phyloP scores from a whole-genome alignment of 1,140 invertebrate species.

The Sitobion miscanthi region DNA sequence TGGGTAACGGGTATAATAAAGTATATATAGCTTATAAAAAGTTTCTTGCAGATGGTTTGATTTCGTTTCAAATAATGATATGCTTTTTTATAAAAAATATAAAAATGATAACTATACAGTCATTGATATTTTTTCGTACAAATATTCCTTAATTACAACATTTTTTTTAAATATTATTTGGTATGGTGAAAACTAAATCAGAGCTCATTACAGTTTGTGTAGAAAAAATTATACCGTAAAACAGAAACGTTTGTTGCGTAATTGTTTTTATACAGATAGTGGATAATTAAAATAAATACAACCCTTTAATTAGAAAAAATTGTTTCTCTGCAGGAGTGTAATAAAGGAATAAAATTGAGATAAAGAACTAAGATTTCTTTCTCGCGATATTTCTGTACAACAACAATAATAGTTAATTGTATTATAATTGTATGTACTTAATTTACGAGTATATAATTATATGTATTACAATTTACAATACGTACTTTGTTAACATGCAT shows the following conservation, averaged over 20 bases:
- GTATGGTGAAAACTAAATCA: neutral
- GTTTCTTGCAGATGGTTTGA: neutral
- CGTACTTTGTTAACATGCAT: neutral
- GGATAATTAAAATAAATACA: neutral
- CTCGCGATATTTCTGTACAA: neutral
- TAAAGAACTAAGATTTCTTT: neutral
- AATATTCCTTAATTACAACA: neutral
- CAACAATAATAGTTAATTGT: neutral
- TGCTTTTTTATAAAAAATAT: neutral
- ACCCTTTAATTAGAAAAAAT: neutral
- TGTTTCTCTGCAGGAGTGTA: neutral
- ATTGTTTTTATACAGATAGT: neutral
- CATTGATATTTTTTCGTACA: neutral
- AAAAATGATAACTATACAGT: neutral
- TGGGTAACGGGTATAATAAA: neutral
- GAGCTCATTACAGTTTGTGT: neutral
- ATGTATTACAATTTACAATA: neutral
- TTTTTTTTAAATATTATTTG: neutral
- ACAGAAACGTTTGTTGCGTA: neutral
- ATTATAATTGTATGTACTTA: neutral
- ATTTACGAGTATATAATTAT: neutral
- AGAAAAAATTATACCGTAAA: neutral
- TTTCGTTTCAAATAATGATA: neutral
- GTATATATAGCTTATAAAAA: neutral
- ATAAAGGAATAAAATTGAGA: neutral